Percentiles rank a stretch among this genome's conserved stretches.
Evolutionary conservation across 2,888 invertebrate species (phyloP).

Genomic region (Scelioninae gen. 2): DNA sequence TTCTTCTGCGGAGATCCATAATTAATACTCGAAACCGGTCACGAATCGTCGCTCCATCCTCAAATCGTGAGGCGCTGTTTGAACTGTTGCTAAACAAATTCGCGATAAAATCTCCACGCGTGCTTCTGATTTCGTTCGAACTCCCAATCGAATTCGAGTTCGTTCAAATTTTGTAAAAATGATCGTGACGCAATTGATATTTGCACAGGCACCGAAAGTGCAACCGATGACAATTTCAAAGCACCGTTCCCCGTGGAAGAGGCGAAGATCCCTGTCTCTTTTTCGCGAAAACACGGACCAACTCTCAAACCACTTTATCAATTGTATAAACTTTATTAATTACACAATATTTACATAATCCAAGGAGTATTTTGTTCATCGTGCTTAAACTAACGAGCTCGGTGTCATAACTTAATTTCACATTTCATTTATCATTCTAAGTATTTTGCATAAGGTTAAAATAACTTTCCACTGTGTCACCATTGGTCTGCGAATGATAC

Average conservation of each 20-base stretch:
- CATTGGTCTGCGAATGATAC: conserved; percentile 20
- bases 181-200: conserved; percentile 10
- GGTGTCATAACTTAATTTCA: conserved; percentile 34
- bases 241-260: too few relatives aligned
- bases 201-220: too few relatives aligned
- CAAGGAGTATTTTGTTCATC: conserved; percentile 31
- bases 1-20: too few relatives aligned
- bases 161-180: conserved; percentile 1
- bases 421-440: too few relatives aligned
- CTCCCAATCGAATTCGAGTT: conserved; percentile 5
- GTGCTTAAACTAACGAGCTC: conserved; percentile 30
- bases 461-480: conserved; percentile 12
- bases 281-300: too few relatives aligned
- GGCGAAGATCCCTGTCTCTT: too few relatives aligned
- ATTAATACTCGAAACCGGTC: conserved; percentile 22
- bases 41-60: conserved; percentile 17
- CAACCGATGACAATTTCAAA: too few relatives aligned
- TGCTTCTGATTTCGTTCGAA: conserved; percentile 22
- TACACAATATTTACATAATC: conserved; percentile 55
- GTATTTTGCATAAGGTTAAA: conserved; percentile 20
- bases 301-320: conserved; percentile 11
- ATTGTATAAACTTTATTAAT: conserved; percentile 55
- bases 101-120: conserved; percentile 20
- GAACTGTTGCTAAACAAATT: conserved; percentile 14
- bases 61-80: conserved; percentile 8